A percentile compares a stretch with the other conserved stretches of the same genome.
Evolutionary conservation across 2,113 vertebrate genomes (phyloP).

Genomic region (Sakesphorus luctuosus): DNA sequence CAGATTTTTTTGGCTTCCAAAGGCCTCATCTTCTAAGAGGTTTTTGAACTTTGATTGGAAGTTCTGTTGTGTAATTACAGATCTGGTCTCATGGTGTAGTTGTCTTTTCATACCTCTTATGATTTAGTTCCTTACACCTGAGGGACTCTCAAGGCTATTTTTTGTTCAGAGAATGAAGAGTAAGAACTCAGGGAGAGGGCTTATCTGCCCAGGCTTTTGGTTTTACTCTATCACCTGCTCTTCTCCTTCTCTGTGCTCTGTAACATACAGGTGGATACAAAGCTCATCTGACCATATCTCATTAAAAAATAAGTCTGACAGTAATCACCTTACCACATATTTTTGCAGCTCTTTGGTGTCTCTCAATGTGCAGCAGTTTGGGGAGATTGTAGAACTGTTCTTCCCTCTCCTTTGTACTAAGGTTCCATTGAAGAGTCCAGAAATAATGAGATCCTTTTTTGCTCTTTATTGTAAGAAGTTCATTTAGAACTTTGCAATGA

Average conservation of each 20-base stretch:
- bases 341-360: neutral
- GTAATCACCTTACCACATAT: neutral
- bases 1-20: slow-evolving; percentile 6
- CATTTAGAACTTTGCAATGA: neutral
- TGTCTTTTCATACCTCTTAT: neutral
- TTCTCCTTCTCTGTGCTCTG: neutral
- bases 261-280: neutral
- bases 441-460: neutral
- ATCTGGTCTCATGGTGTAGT: neutral
- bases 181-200: neutral
- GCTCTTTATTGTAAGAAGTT: neutral
- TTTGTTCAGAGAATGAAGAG: neutral
- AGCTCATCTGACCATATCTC: neutral
- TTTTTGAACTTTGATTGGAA: slow-evolving; percentile 14
- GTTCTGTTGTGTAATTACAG: neutral
- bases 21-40: neutral
- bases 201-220: neutral
- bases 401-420: neutral
- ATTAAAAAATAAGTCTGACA: neutral
- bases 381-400: neutral
- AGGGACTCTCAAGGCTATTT: neutral
- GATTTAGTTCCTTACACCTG: neutral
- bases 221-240: neutral
- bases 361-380: neutral
- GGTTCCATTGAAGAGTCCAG: neutral